Evolutionary conservation across 2,113 vertebrate genomes (phyloP).

Genomic region (Hemichromis elongatus): DNA sequence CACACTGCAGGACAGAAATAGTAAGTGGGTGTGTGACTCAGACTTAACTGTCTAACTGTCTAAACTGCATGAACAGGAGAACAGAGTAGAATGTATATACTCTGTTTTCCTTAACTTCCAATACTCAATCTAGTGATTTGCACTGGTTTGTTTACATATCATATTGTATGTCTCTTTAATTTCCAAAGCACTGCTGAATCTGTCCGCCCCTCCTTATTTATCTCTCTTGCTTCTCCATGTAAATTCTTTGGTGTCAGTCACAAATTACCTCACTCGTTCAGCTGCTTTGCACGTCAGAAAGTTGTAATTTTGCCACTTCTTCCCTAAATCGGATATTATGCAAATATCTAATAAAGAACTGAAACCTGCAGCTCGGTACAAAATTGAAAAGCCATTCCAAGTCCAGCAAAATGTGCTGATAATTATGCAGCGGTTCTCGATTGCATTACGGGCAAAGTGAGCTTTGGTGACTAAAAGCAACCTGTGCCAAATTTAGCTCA

Average conservation of each 20-base stretch:
- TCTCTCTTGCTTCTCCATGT: background rate
- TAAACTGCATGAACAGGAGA: background rate
- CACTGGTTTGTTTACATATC: background rate
- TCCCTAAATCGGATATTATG: background rate
- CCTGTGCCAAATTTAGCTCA: fast-evolving
- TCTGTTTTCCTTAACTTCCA: background rate
- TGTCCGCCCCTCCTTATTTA: background rate
- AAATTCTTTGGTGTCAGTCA: background rate
- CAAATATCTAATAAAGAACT: background rate
- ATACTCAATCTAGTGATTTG: background rate
- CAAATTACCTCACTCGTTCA: background rate
- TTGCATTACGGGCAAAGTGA: background rate
- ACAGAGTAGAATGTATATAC: background rate
- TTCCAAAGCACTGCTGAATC: background rate
- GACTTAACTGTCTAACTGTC: constrained; percentile 9
- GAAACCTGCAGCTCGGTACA: background rate
- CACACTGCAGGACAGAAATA: constrained; percentile 60
- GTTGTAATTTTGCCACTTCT: background rate
- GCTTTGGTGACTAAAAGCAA: background rate
- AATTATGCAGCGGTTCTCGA: background rate
- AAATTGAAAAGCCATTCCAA: background rate
- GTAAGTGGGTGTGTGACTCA: constrained; percentile 49
- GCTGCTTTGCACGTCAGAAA: background rate
- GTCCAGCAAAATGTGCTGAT: background rate
- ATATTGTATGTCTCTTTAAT: background rate